Evolutionary conservation across 92 coral and sea anemone genomes (phyloP), one percentile per base, ranked within the genome.

Genomic region (Metridium senile): DNA sequence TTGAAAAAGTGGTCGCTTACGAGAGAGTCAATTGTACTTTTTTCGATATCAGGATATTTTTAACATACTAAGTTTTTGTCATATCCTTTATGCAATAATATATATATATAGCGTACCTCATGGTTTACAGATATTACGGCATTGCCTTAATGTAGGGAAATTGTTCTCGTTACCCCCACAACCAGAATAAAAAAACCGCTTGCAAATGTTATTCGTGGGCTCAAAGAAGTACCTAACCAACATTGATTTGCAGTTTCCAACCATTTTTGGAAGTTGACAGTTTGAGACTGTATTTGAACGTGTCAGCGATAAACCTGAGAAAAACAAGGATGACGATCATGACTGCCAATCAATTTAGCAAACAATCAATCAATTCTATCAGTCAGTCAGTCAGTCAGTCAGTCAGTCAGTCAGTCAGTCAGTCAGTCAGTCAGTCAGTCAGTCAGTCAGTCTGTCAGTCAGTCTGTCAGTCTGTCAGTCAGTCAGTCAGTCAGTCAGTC

Each of bases 151-250:
- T 23, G 71, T 58, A 31, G 26, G 23, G 64, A 74, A 74, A 46
- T 66, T 76, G 66, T 82, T 74, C 23, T 26, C 30, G 75, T 76
- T 82, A 6, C 81, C 87, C 0, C 59, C 58, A 31, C 87, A 74
- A 16, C 87, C 81, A 19, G 73, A 68, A 46, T 81, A 81, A 29
- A 18, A 35, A 34, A 77, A 84, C 43, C 13, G 22, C 30, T 39
- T 70, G 26, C 81, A 83, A 9, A 26, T 46, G 39, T 22, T 39
- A 11, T 39, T 75, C 19, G 18, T 10, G 20, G 45, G 70, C 34
- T 68, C 45, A 33, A 26, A 81, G 68, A 62, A 81, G 29, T 46
- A 81, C 26, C 85, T 67, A 16, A 19, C 17, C 9, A 72, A 9
- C 27, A 1, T 26, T 20, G 49, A 59, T 21, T 32, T 31, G 69